Evolutionary conservation across 2,113 vertebrate genomes (phyloP).

Genomic region (Percina caprodes): DNA sequence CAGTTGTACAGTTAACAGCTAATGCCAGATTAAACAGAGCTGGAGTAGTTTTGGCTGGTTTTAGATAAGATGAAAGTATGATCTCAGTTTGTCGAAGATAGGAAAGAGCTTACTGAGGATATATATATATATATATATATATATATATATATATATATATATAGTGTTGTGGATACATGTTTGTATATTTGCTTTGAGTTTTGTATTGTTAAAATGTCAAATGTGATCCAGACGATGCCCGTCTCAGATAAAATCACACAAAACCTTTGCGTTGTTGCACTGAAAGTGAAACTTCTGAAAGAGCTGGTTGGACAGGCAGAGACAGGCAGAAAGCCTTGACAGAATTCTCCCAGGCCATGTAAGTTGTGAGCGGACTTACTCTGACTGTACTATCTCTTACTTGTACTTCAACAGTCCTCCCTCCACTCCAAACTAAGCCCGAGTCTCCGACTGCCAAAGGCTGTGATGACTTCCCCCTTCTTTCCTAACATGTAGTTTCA

Average conservation of each 20-base stretch:
- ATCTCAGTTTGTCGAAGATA: not conserved
- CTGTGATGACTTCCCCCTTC: slow-evolving; percentile 58
- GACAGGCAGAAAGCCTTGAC: slow-evolving; percentile 21
- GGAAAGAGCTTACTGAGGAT: not conserved
- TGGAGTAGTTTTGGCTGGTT: not conserved
- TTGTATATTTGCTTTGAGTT: not conserved
- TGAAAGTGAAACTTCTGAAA: slow-evolving; percentile 23
- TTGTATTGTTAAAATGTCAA: not conserved
- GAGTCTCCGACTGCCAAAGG: slow-evolving; percentile 57
- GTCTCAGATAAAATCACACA: not conserved
- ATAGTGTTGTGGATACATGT: not conserved
- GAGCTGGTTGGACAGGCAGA: slow-evolving; percentile 7
- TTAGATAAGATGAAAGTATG: slow-evolving; percentile 1
- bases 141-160: too few relatives aligned
- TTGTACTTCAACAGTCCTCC: slow-evolving; percentile 50
- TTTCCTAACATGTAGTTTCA: slow-evolving; percentile 58
- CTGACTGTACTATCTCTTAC: slow-evolving; percentile 46
- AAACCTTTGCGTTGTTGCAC: not conserved
- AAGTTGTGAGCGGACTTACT: slow-evolving; percentile 60
- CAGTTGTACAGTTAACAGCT: slow-evolving; percentile 8
- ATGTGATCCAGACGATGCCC: not conserved
- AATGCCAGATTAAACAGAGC: slow-evolving; percentile 16
- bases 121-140: too few relatives aligned
- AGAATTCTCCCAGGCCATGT: slow-evolving; percentile 63
- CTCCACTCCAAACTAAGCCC: slow-evolving; percentile 18